Conservation (phyloP, 2,113 vertebrate species). For the Rhipidura dahli region DNA sequence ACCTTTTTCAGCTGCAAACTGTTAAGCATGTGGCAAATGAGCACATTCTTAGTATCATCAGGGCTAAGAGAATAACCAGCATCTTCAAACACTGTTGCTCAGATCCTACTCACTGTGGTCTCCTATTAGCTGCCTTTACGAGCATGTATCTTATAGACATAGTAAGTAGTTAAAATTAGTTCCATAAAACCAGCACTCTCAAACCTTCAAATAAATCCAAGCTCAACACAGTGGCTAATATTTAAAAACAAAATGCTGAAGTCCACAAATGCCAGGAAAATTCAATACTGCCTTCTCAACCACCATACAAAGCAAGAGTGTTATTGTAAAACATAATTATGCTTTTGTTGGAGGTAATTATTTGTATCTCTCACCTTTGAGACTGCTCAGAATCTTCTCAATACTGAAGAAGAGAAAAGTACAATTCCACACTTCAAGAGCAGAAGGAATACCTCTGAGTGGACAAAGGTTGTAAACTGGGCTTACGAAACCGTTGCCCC, state of each 20-base stretch:
- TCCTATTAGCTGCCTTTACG: background rate
- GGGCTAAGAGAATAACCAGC: background rate
- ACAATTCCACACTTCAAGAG: background rate
- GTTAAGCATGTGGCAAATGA: fast-evolving
- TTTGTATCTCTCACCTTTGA: background rate
- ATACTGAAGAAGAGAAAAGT: background rate
- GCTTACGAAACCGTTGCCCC: background rate
- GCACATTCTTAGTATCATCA: background rate
- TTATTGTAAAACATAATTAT: background rate
- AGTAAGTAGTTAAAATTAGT: background rate
- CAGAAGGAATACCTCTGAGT: background rate
- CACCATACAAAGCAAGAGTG: background rate
- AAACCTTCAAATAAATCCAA: background rate
- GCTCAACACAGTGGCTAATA: background rate
- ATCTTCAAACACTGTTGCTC: background rate
- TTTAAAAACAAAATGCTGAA: background rate
- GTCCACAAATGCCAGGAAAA: background rate
- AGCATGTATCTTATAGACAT: background rate
- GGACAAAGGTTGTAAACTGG: background rate
- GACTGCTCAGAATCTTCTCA: background rate
- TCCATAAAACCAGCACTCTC: background rate
- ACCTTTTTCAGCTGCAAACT: background rate
- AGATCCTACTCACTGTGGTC: background rate
- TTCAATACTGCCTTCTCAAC: background rate
- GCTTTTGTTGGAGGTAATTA: background rate